Conservation (phyloP, 2,888 invertebrate genomes). For the Nephrotoma guestfalica region DNA sequence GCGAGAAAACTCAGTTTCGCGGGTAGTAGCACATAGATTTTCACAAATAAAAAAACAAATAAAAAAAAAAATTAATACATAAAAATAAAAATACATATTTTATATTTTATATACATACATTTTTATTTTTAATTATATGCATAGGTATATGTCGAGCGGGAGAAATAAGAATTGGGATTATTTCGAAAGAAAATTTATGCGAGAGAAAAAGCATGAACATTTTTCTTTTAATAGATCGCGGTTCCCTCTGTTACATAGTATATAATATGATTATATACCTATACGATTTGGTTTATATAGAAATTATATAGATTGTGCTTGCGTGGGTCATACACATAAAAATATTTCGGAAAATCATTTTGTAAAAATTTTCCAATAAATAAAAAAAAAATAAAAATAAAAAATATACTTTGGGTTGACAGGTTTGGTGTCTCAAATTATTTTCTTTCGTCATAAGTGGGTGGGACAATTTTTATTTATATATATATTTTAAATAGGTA, state of each 20-base stretch:
- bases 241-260: not conserved
- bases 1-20: conserved; percentile 16
- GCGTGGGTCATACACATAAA: not conserved
- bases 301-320: not conserved
- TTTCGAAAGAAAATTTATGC: not conserved
- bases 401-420: not conserved
- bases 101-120: not conserved
- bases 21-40: not conserved
- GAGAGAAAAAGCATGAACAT: not conserved
- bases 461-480: not conserved
- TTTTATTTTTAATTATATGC: not conserved
- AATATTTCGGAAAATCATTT: not conserved
- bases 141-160: not conserved
- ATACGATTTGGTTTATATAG: not conserved
- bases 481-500: not conserved
- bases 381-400: not conserved
- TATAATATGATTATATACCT: not conserved
- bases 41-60: conserved; percentile 19
- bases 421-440: not conserved
- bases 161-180: not conserved
- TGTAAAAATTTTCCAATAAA: not conserved
- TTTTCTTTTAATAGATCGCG: not conserved
- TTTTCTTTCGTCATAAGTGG: not conserved
- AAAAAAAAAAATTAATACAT: conserved; percentile 20
- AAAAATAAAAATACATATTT: conserved; percentile 1